Conservation (phyloP, 2,797 vertebrate species). For the Catostomus latipinnis region DNA sequence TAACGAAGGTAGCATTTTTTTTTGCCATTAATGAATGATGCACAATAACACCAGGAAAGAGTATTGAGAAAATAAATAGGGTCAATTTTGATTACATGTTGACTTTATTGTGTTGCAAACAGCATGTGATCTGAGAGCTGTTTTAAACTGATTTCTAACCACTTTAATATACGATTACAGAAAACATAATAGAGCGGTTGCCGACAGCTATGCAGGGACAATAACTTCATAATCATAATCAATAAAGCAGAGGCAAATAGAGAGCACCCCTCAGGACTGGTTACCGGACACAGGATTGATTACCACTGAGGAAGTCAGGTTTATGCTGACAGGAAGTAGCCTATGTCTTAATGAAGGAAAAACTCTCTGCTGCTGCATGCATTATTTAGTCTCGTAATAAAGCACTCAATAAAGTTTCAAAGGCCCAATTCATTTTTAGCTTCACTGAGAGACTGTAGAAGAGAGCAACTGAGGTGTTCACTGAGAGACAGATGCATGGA, state of each 20-base stretch:
- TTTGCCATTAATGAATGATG: neutral
- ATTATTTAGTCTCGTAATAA: conserved; percentile 52
- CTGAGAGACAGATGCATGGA: conserved; percentile 3
- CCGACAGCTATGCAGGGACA: conserved; percentile 34
- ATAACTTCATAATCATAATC: conserved; percentile 60
- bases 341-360: conserved; percentile 57
- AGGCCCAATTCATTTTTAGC: conserved; percentile 49
- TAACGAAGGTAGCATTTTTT: neutral
- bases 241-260: conserved; percentile 59
- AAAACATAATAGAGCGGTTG: conserved; percentile 27
- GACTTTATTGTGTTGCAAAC: conserved; percentile 5
- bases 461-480: neutral
- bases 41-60: neutral
- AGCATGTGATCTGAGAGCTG: neutral
- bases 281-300: conserved; percentile 59
- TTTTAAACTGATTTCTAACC: conserved; percentile 20
- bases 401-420: conserved; percentile 57
- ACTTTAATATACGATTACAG: conserved; percentile 19
- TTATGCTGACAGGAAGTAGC: conserved; percentile 54
- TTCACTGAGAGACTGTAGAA: conserved; percentile 18
- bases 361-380: conserved; percentile 51
- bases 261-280: conserved; percentile 57
- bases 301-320: conserved; percentile 53
- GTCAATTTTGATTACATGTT: neutral
- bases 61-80: neutral